Evolutionary conservation across 2,797 vertebrate genomes (phyloP).

Genomic region (Dryobates pubescens): DNA sequence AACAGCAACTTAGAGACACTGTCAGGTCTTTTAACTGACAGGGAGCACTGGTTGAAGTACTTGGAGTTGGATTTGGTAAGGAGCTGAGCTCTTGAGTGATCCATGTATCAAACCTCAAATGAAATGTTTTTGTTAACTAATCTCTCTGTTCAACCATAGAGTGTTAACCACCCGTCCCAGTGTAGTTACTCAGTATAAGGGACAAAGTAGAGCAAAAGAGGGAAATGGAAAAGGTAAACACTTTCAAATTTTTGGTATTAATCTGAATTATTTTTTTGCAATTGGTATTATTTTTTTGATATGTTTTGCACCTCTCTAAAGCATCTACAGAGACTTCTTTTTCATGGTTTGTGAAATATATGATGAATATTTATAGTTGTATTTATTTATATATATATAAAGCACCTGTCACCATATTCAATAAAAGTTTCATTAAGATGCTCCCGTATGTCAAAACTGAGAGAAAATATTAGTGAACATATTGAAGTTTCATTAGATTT

Average conservation of each 20-base stretch:
- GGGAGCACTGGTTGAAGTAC: neutral
- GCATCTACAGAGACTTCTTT: neutral
- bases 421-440: neutral
- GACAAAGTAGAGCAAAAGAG: neutral
- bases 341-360: neutral
- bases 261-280: neutral
- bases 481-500: neutral
- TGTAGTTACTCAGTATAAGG: neutral
- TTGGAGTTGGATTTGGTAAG: too few relatives aligned
- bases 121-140: slow-evolving; percentile 8
- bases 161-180: neutral
- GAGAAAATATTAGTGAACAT: neutral
- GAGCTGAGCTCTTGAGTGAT: too few relatives aligned
- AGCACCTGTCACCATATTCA: neutral
- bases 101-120: neutral
- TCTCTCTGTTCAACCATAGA: neutral
- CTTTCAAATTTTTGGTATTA: neutral
- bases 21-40: neutral
- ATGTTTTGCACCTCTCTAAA: neutral
- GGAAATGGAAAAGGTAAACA: neutral
- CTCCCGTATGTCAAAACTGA: neutral
- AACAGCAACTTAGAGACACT: neutral
- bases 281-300: neutral
- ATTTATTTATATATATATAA: too few relatives aligned
- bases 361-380: neutral